Evolutionary conservation across 1,140 invertebrate species (phyloP).

Genomic region (Potamilus streckersoni): DNA sequence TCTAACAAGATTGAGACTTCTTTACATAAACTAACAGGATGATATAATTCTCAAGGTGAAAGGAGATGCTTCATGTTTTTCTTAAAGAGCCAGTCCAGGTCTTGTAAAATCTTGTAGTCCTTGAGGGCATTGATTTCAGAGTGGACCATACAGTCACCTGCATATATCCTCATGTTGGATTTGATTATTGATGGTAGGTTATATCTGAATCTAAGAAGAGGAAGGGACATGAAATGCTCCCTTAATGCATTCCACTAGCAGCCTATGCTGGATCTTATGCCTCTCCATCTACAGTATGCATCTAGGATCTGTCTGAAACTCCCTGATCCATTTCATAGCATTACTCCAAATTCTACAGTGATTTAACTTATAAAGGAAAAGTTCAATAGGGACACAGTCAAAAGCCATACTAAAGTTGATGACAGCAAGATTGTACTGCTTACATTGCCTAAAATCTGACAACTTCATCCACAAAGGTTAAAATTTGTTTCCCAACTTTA

Average conservation of each 20-base stretch:
- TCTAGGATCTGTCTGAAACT: conserved; percentile 32
- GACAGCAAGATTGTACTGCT: conserved; percentile 32
- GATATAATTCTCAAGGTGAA: conserved; percentile 34
- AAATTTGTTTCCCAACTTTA: conserved; percentile 30
- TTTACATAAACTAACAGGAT: conserved; percentile 21
- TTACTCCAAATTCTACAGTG: conserved; percentile 31
- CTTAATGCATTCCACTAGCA: conserved; percentile 33
- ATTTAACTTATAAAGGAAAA: conserved; percentile 34
- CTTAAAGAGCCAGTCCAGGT: conserved; percentile 32
- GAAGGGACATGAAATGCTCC: conserved; percentile 18
- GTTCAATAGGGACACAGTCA: conserved; percentile 31
- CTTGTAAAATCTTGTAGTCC: conserved; percentile 32
- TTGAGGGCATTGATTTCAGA: conserved; percentile 7
- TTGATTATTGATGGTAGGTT: conserved; percentile 32
- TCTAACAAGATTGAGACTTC: conserved; percentile 9
- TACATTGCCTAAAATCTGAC: not conserved
- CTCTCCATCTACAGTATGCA: conserved; percentile 25
- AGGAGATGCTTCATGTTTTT: conserved; percentile 27
- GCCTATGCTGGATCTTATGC: conserved; percentile 17
- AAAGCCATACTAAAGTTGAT: conserved; percentile 40
- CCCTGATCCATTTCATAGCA: conserved; percentile 23
- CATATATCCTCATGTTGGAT: conserved; percentile 24
- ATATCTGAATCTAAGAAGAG: conserved; percentile 31
- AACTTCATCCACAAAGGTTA: conserved; percentile 28
- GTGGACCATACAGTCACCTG: conserved; percentile 35